Evolutionary conservation across 2,797 vertebrate genomes (phyloP).

Genomic region (Argentina silus): DNA sequence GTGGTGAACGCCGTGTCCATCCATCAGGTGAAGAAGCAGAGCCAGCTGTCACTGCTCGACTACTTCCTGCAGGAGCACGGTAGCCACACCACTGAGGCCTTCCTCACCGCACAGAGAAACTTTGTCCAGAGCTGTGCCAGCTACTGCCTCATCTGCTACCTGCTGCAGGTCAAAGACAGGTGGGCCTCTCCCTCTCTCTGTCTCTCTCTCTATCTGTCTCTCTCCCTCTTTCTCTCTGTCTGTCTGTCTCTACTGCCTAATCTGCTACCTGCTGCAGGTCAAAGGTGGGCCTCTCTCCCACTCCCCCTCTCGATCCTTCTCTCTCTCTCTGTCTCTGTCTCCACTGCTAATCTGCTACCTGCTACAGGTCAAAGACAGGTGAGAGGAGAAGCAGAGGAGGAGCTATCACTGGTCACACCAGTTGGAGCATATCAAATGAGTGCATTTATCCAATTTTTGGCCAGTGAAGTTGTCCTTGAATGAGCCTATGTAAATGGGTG

Average conservation of each 20-base stretch:
- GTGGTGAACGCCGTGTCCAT: constrained; percentile 95
- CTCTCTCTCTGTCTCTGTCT: background rate
- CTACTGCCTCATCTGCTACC: constrained; percentile 80
- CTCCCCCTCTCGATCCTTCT: background rate
- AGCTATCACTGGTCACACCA: too few species aligned
- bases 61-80: constrained; percentile 93
- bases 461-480: too few species aligned
- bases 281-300: constrained; percentile 81
- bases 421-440: too few species aligned
- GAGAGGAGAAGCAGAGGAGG: too few species aligned
- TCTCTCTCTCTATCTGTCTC: constrained; percentile 11
- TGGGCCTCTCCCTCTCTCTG: background rate
- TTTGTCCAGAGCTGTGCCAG: constrained; percentile 89
- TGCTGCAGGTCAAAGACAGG: constrained; percentile 41
- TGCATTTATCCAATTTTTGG: too few species aligned
- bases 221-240: background rate
- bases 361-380: background rate
- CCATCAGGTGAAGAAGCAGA: constrained; percentile 97
- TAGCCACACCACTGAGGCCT: constrained; percentile 86
- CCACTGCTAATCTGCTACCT: background rate
- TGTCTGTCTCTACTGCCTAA: background rate
- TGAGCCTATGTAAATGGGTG: too few species aligned
- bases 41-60: constrained; percentile 89
- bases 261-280: constrained; percentile 86
- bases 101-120: constrained; percentile 89